These are phyloP conservation scores for Lethenteron camtschaticum DNA, from an alignment of 2,113 vertebrate genomes.

Conservation along the genomic window DNA sequence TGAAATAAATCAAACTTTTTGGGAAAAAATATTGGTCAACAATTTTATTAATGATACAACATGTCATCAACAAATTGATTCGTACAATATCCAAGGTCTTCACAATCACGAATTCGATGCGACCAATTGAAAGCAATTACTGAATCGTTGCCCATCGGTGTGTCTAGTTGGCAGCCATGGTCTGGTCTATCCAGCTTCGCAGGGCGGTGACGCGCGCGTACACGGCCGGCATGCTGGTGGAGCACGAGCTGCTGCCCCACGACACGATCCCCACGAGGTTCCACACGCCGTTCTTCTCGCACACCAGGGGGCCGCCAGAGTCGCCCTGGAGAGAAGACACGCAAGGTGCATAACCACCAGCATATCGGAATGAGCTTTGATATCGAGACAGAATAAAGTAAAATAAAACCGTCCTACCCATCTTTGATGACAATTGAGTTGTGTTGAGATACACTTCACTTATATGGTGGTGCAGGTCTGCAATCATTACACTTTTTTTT, in stretches of 20 bases:
- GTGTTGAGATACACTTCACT: background rate
- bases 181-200: conserved; percentile 4
- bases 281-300: background rate
- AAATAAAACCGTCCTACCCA: background rate
- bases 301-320: conserved; percentile 10
- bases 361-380: background rate
- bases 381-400: background rate
- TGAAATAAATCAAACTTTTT: no score
- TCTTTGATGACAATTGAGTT: background rate
- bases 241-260: conserved; percentile 9
- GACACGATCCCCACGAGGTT: conserved; percentile 7
- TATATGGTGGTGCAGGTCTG: background rate
- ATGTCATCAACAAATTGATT: no score
- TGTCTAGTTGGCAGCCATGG: conserved; percentile 4
- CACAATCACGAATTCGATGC: no score
- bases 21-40: no score
- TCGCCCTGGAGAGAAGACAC: conserved; percentile 9
- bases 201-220: conserved; percentile 6
- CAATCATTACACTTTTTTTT: background rate
- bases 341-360: background rate
- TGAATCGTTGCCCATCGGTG: background rate
- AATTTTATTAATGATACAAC: no score
- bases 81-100: no score
- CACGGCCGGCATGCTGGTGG: background rate
- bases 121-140: background rate